A percentile compares a stretch with the other conserved stretches of the same genome.
Conservation (phyloP, 1,140 invertebrate species). For the Magallana ariakensis region DNA sequence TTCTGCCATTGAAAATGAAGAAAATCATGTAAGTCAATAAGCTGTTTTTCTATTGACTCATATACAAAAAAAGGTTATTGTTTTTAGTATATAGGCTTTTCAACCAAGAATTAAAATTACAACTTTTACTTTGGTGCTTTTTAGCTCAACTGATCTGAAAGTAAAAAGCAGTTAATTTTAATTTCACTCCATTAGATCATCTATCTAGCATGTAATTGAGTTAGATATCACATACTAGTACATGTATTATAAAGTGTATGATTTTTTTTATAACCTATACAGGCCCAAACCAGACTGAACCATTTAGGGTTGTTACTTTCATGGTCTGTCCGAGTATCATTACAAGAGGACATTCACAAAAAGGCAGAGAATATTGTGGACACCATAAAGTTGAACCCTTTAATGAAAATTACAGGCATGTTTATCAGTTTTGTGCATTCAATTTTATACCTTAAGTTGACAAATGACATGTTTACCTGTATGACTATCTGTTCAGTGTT, state of each 20-base stretch:
- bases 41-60: slow-evolving; percentile 5
- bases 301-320: slow-evolving; percentile 15
- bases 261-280: neutral
- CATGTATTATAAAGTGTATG: slow-evolving; percentile 5
- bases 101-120: neutral
- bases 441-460: slow-evolving; percentile 1
- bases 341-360: neutral
- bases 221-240: slow-evolving; percentile 5
- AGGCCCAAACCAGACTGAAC: slow-evolving; percentile 26
- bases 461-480: neutral
- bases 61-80: neutral
- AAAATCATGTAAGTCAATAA: neutral
- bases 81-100: neutral
- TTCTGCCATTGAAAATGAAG: neutral
- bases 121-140: neutral
- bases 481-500: slow-evolving; percentile 1
- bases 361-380: neutral
- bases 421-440: slow-evolving; percentile 11
- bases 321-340: neutral
- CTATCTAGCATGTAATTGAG: slow-evolving; percentile 5
- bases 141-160: slow-evolving; percentile 5
- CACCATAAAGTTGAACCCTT: neutral
- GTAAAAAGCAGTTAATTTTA: slow-evolving; percentile 6
- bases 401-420: slow-evolving; percentile 10
- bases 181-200: neutral